These are phyloP conservation scores for Geopemphigus sp. DNA, from an alignment of 1,140 invertebrate species.

Conservation along the genomic window DNA sequence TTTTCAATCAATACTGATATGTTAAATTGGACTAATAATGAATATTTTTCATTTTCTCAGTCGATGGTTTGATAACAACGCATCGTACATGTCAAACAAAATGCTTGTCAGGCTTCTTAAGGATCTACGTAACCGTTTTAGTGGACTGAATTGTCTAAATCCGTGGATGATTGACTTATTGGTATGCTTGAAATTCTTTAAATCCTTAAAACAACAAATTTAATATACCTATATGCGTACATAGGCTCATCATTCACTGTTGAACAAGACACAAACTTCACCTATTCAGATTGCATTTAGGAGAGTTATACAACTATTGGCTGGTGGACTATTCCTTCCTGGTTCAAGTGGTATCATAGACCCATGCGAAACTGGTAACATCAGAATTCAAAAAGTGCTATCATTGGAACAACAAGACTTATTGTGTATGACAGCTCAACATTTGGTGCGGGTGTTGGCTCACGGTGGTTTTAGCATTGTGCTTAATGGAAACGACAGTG, in stretches of 20 bases:
- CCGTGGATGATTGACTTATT: constrained; percentile 97
- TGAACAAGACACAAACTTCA: constrained; percentile 91
- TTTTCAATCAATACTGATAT: neutral
- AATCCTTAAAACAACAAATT: neutral
- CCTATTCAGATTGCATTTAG: constrained; percentile 86
- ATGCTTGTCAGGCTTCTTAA: constrained; percentile 88
- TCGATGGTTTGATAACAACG: constrained; percentile 98
- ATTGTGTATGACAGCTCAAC: constrained; percentile 88
- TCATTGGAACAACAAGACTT: constrained; percentile 92
- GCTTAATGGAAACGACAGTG: constrained; percentile 67
- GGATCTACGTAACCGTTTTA: constrained; percentile 84
- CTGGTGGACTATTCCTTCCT: constrained; percentile 92
- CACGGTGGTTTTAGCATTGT: constrained; percentile 91
- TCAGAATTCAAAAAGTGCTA: constrained; percentile 56
- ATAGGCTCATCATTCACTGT: constrained; percentile 90
- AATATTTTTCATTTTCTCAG: constrained; percentile 55
- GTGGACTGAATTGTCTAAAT: constrained; percentile 84
- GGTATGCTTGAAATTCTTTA: constrained; percentile 56
- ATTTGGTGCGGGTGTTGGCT: constrained; percentile 80
- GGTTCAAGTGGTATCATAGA: constrained; percentile 82
- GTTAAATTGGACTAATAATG: too few species aligned
- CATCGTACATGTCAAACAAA: constrained; percentile 95
- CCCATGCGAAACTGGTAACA: constrained; percentile 85
- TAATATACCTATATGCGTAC: neutral
- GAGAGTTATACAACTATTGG: constrained; percentile 83